These are phyloP conservation scores for Entelurus aequoreus DNA, from an alignment of 2,113 vertebrate genomes.

Conservation along the genomic window DNA sequence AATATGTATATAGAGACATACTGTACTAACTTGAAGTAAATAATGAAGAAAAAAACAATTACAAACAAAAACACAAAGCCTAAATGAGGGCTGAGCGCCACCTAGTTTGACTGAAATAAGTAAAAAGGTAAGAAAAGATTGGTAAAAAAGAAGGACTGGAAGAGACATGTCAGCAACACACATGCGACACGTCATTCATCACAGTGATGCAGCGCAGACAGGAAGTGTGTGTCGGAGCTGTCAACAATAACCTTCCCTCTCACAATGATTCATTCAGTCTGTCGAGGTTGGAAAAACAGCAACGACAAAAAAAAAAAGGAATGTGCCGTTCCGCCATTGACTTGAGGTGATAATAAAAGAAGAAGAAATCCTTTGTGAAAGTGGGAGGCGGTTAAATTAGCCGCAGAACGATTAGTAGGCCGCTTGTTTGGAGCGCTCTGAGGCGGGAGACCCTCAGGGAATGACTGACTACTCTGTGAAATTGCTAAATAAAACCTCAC, in stretches of 20 bases:
- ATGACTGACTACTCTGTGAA: slow-evolving; percentile 32
- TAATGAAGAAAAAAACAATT: too few species aligned
- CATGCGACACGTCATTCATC: slow-evolving; percentile 34
- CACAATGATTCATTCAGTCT: slow-evolving; percentile 24
- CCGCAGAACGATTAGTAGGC: slow-evolving; percentile 8
- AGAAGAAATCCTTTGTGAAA: slow-evolving; percentile 14
- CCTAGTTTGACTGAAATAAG: background rate
- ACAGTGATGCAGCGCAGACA: slow-evolving; percentile 18
- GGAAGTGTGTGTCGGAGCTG: slow-evolving; percentile 23
- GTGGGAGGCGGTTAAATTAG: slow-evolving; percentile 32
- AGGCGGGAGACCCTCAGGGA: slow-evolving; percentile 30
- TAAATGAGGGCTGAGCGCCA: too few species aligned
- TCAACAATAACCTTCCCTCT: slow-evolving; percentile 18
- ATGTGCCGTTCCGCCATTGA: slow-evolving; percentile 1
- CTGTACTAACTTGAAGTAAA: too few species aligned
- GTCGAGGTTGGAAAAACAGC: slow-evolving; percentile 4
- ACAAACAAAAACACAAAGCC: too few species aligned
- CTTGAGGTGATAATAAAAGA: slow-evolving; percentile 1
- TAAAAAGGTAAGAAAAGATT: background rate
- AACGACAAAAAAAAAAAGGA: background rate
- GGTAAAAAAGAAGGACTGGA: background rate
- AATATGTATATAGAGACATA: too few species aligned
- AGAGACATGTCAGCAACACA: slow-evolving; percentile 26
- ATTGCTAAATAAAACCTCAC: slow-evolving; percentile 22
- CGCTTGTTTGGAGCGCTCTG: slow-evolving; percentile 24